phyloP scores from a whole-genome alignment of 2,113 vertebrate species.

The Arothron firmamentum region DNA sequence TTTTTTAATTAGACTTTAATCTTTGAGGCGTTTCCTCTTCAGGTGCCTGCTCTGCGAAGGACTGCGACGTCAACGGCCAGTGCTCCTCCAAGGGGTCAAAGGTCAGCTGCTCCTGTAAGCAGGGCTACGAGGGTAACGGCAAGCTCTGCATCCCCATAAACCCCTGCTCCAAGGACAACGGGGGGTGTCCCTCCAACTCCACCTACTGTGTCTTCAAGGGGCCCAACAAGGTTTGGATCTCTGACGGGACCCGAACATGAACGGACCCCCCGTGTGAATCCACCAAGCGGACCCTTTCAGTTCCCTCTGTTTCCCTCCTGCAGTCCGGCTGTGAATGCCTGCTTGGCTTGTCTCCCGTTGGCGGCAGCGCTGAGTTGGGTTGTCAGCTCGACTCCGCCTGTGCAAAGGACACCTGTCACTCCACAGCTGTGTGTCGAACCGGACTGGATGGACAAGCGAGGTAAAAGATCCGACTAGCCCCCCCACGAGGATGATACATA shows the following conservation, averaged over 20 bases:
- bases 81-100: slow-evolving; percentile 71
- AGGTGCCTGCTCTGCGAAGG: slow-evolving; percentile 72
- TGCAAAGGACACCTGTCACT: slow-evolving; percentile 65
- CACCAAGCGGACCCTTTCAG: too few relatives aligned
- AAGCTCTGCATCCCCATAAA: slow-evolving; percentile 81
- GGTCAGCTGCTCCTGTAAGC: slow-evolving; percentile 79
- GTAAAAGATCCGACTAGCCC: slow-evolving; percentile 38
- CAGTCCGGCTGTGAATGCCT: slow-evolving; percentile 84
- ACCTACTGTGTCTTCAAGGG: slow-evolving; percentile 77
- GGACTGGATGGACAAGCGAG: slow-evolving; percentile 61
- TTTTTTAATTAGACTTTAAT: too few relatives aligned
- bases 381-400: slow-evolving; percentile 74
- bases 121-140: slow-evolving; percentile 83
- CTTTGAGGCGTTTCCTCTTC: slow-evolving; percentile 1
- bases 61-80: slow-evolving; percentile 78
- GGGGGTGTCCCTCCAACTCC: slow-evolving; percentile 83
- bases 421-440: slow-evolving; percentile 73
- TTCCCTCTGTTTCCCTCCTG: background rate
- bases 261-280: too few relatives aligned
- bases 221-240: slow-evolving; percentile 80
- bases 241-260: background rate
- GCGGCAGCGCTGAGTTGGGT: slow-evolving; percentile 44
- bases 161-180: slow-evolving; percentile 79
- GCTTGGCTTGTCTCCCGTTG: slow-evolving; percentile 68
- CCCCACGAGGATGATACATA: too few relatives aligned